Percentiles rank a stretch among this genome's conserved stretches.
Conservation (phyloP, 2,888 invertebrate genomes). For the Perizoma flavofasciatum region DNA sequence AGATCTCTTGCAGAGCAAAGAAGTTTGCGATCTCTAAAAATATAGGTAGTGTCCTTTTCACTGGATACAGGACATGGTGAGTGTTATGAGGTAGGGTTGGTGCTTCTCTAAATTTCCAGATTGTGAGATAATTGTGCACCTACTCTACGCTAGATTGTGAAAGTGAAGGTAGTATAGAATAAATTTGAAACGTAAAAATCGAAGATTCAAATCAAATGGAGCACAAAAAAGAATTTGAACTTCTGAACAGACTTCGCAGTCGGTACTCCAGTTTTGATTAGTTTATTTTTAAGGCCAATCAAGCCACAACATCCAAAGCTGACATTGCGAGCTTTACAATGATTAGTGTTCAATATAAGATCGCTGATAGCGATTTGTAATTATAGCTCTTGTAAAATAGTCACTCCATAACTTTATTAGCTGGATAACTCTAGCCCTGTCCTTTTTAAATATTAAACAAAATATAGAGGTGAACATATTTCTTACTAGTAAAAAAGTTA, state of each 20-base stretch:
- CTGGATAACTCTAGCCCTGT: no score
- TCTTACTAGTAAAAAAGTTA: no score
- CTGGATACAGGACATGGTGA: constrained; percentile 1
- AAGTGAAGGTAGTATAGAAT: constrained; percentile 23
- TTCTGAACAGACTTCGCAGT: neutral
- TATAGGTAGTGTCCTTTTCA: constrained; percentile 4
- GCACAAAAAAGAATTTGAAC: neutral
- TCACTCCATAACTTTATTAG: no score
- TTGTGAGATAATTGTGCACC: constrained; percentile 24
- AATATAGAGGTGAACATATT: no score
- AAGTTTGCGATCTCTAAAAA: constrained; percentile 15
- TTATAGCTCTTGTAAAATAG: neutral
- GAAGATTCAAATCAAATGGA: constrained; percentile 14
- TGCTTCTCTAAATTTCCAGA: constrained; percentile 30
- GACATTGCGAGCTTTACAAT: constrained; percentile 45
- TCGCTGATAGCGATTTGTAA: constrained; percentile 35
- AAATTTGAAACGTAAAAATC: constrained; percentile 12
- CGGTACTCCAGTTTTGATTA: constrained; percentile 12
- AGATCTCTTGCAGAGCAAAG: constrained; percentile 27
- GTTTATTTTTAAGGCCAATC: constrained; percentile 29
- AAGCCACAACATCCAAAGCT: constrained; percentile 62
- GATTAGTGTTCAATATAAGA: constrained; percentile 39
- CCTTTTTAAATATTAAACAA: no score
- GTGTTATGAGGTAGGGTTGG: constrained; percentile 13
- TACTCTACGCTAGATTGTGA: constrained; percentile 15